These are phyloP conservation scores for Rotaria sp. DNA, from an alignment of 2,888 invertebrate genomes.

Conservation along the genomic window DNA sequence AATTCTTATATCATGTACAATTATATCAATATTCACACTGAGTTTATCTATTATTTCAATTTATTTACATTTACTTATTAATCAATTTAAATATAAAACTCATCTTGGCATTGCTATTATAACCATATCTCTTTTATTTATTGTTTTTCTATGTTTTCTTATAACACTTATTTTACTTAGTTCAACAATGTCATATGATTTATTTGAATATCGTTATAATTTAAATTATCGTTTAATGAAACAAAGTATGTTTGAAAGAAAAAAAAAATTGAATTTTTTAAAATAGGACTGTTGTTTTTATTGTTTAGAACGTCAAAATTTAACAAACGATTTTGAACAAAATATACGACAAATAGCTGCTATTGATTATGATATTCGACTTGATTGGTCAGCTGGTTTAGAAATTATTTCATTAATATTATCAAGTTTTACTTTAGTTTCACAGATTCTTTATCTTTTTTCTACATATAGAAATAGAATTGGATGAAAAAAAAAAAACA, in stretches of 20 bases:
- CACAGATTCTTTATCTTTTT: constrained; percentile 21
- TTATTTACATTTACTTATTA: not conserved
- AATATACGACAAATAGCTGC: not conserved
- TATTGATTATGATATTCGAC: constrained; percentile 1
- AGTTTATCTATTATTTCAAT: not conserved
- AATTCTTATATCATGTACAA: constrained; percentile 2
- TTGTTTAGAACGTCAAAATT: not conserved
- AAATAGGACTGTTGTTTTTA: not conserved
- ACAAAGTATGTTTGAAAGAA: not conserved
- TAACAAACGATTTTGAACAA: not conserved
- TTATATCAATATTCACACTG: not conserved
- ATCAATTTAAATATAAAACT: constrained; percentile 26
- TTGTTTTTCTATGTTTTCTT: not conserved
- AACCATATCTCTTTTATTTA: not conserved
- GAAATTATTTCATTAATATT: not conserved
- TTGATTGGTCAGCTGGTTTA: constrained; percentile 28
- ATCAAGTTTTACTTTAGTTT: constrained; percentile 3
- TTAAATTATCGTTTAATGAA: not conserved
- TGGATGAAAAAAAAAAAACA: not conserved
- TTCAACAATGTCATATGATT: not conserved
- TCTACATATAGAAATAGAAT: not conserved
- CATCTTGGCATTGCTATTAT: not conserved
- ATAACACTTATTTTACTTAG: constrained; percentile 13
- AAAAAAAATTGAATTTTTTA: not conserved
- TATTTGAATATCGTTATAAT: constrained; percentile 11